Percentiles rank a stretch among this genome's conserved stretches.
These are phyloP conservation scores for Drosophila pegasa DNA, from an alignment of 2,888 invertebrate species.

Conservation along the genomic window DNA sequence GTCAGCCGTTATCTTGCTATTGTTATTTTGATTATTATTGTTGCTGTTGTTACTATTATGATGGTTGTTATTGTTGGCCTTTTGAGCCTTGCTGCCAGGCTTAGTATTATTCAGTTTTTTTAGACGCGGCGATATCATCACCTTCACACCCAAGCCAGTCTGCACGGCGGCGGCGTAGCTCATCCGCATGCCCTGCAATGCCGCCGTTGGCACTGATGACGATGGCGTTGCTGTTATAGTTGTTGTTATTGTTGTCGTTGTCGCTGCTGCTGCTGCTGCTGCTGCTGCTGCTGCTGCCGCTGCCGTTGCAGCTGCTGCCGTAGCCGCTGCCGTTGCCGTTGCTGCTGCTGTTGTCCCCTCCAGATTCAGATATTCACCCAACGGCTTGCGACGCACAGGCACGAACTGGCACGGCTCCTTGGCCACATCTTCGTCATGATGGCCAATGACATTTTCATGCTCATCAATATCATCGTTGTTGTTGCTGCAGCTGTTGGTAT, in stretches of 20 bases:
- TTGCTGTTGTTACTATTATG: too few relatives aligned
- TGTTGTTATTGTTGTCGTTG: background rate
- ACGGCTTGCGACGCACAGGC: conserved; percentile 57
- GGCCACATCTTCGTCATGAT: conserved; percentile 14
- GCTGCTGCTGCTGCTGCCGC: background rate
- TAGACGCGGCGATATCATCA: conserved; percentile 47
- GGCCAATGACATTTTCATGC: background rate
- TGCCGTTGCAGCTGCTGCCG: background rate
- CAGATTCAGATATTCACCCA: conserved; percentile 57
- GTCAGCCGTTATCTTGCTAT: conserved; percentile 25
- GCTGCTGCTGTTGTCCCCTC: conserved; percentile 11
- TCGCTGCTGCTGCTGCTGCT: background rate
- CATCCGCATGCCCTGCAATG: conserved; percentile 38
- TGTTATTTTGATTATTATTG: background rate
- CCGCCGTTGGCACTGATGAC: conserved; percentile 10
- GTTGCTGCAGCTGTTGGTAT: background rate
- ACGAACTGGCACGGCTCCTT: conserved; percentile 49
- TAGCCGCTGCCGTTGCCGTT: background rate
- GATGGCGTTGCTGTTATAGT: background rate
- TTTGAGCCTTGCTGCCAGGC: conserved; percentile 35
- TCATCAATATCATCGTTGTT: conserved; percentile 1
- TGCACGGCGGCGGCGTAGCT: conserved; percentile 66
- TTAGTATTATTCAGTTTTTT: conserved; percentile 48
- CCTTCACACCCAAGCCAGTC: conserved; percentile 43
- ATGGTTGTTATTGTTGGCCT: conserved; percentile 7